A percentile compares a stretch with the other conserved stretches of the same genome.
Conservation (phyloP, 2,113 vertebrate genomes). For the Clupea harengus region DNA sequence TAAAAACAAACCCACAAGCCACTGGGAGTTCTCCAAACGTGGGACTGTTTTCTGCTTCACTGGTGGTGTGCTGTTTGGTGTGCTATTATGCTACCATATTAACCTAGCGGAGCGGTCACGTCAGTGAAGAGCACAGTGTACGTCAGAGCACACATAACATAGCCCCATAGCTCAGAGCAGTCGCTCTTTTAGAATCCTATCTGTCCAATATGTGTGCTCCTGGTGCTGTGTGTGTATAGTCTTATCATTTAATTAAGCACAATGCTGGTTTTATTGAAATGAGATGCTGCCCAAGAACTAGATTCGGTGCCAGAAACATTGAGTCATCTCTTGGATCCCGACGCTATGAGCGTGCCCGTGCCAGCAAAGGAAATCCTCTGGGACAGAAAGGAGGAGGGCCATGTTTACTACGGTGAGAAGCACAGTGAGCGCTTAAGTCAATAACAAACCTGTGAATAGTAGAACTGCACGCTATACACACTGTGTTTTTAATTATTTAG, state of each 20-base stretch:
- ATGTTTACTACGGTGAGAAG: conserved; percentile 34
- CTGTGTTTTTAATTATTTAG: conserved; percentile 1
- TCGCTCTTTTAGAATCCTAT: not conserved
- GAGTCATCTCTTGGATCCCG: conserved; percentile 34
- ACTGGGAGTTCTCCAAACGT: not conserved
- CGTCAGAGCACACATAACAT: too few relatives aligned
- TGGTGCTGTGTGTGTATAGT: not conserved
- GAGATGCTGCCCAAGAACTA: conserved; percentile 28
- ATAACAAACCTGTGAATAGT: conserved; percentile 22
- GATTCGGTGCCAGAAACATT: conserved; percentile 35
- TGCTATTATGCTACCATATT: not conserved
- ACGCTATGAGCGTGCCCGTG: conserved; percentile 18
- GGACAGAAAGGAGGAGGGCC: conserved; percentile 31
- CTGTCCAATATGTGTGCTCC: not conserved
- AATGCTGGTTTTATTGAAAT: conserved; percentile 19
- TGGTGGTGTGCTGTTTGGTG: not conserved
- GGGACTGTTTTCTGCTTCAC: not conserved
- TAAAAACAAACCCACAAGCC: not conserved
- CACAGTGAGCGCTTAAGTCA: conserved; percentile 27
- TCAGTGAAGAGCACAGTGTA: not conserved
- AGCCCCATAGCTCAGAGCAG: not conserved
- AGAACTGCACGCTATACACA: conserved; percentile 16
- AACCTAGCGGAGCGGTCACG: not conserved
- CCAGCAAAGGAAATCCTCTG: conserved; percentile 36
- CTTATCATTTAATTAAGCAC: conserved; percentile 19